phyloP scores from a whole-genome alignment of 2,113 vertebrate genomes.

The Campylorhamphus procurvoides region DNA sequence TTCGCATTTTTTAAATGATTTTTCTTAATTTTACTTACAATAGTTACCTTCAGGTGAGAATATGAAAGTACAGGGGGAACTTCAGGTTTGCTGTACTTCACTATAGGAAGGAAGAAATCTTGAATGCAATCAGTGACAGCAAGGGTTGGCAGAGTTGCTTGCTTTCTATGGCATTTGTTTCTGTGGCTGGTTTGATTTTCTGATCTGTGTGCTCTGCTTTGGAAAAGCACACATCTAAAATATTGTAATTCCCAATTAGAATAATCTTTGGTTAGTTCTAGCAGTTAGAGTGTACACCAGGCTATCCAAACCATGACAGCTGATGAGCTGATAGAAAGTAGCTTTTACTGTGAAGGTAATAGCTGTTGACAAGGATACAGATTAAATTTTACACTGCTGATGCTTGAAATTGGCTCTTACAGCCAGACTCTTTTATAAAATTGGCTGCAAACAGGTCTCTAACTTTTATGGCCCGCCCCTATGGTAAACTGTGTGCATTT shows the following conservation, averaged over 20 bases:
- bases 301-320: not conserved
- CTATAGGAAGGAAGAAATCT: not conserved
- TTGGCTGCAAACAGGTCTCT: too few relatives aligned
- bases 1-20: not conserved
- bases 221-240: not conserved
- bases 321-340: not conserved
- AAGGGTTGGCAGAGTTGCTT: not conserved
- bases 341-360: not conserved
- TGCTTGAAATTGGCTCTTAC: slow-evolving; percentile 1
- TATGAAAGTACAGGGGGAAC: not conserved
- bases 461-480: not conserved
- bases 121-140: not conserved
- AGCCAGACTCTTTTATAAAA: not conserved
- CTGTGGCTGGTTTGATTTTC: not conserved
- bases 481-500: not conserved
- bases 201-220: not conserved
- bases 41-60: not conserved
- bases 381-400: not conserved
- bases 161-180: not conserved
- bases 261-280: not conserved
- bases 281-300: not conserved
- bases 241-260: not conserved
- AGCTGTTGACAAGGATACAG: not conserved
- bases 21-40: not conserved
- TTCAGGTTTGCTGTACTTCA: not conserved